phyloP scores from a whole-genome alignment of 2,113 vertebrate genomes.

The Chrysemys picta region DNA sequence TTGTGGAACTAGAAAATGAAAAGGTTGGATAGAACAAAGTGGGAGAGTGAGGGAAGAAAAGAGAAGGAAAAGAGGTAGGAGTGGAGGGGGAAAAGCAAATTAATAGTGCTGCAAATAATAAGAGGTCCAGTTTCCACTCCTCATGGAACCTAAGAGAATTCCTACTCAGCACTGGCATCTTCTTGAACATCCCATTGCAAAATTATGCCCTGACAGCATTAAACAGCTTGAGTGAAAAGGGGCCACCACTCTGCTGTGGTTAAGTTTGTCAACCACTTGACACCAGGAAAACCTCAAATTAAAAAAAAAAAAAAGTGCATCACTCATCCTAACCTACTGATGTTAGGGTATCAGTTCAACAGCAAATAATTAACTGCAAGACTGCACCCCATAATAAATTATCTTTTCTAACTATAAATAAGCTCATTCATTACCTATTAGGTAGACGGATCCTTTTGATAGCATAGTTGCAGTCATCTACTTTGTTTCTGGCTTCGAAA shows the following conservation, averaged over 20 bases:
- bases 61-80: slow-evolving; percentile 47
- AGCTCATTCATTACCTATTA: slow-evolving; percentile 85
- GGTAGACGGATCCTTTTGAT: slow-evolving; percentile 98
- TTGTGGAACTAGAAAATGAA: slow-evolving; percentile 53
- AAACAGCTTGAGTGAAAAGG: slow-evolving; percentile 3
- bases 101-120: slow-evolving; percentile 51
- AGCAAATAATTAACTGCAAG: slow-evolving; percentile 31
- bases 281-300: slow-evolving; percentile 28
- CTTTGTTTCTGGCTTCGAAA: slow-evolving; percentile 97
- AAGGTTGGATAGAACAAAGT: slow-evolving; percentile 38
- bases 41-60: not conserved
- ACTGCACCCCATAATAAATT: not conserved
- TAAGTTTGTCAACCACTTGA: not conserved
- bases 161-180: not conserved
- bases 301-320: slow-evolving; percentile 3
- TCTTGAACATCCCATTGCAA: slow-evolving; percentile 3
- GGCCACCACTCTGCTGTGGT: slow-evolving; percentile 48
- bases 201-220: not conserved
- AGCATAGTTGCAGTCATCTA: slow-evolving; percentile 98
- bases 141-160: slow-evolving; percentile 13
- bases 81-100: slow-evolving; percentile 33
- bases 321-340: not conserved
- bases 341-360: not conserved
- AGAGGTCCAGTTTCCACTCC: slow-evolving; percentile 13
- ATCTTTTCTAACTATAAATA: not conserved